Evolutionary conservation across 2,888 invertebrate genomes (phyloP).

Genomic region (Sphaerophoria rueppellii): DNA sequence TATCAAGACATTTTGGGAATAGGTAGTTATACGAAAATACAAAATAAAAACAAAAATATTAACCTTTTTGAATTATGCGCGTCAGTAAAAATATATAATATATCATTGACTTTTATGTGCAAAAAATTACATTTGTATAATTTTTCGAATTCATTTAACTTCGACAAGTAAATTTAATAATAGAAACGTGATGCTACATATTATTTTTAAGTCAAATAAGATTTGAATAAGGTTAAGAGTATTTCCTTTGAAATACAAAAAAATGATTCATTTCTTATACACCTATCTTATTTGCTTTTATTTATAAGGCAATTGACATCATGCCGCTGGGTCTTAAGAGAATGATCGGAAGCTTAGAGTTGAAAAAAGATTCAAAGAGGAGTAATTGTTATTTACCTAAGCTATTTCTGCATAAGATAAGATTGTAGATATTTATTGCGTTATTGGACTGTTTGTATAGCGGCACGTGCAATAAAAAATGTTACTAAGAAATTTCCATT

Average conservation of each 20-base stretch:
- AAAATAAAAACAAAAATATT: too few species aligned
- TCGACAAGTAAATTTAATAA: not conserved
- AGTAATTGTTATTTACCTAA: not conserved
- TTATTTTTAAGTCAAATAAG: not conserved
- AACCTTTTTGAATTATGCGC: conserved; percentile 9
- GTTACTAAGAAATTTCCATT: too few species aligned
- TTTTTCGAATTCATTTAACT: not conserved
- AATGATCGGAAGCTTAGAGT: not conserved
- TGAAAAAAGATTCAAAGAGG: not conserved
- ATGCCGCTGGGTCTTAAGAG: not conserved
- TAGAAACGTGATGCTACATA: conserved; percentile 28
- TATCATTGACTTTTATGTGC: conserved; percentile 1
- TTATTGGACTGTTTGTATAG: too few species aligned
- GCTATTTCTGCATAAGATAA: not conserved
- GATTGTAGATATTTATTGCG: not conserved
- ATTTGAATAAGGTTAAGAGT: not conserved
- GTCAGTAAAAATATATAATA: not conserved
- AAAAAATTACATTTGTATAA: conserved; percentile 6
- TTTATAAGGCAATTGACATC: not conserved
- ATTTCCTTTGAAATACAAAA: not conserved
- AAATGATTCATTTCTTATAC: conserved; percentile 10
- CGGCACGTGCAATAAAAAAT: too few species aligned
- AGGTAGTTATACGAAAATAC: not conserved
- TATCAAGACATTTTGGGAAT: not conserved
- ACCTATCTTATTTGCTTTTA: not conserved